Evolutionary conservation across 2,113 vertebrate species (phyloP).

Genomic region (Embiotoca jacksoni): DNA sequence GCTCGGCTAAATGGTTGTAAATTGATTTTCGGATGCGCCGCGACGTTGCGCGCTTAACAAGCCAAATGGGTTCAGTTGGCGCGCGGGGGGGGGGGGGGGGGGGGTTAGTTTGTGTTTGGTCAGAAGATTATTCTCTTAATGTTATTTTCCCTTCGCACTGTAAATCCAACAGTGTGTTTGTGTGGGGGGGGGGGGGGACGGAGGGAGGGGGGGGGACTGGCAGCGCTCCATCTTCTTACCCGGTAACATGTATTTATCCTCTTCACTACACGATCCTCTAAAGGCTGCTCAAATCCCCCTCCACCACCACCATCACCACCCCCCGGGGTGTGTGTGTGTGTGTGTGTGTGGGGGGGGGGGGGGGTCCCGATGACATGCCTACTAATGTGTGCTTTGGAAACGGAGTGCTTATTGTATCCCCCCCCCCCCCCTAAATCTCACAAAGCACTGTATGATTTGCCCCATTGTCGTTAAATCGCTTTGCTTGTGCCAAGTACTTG

Average conservation of each 20-base stretch:
- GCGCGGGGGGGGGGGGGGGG: slow-evolving; percentile 1
- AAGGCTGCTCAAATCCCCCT: slow-evolving; percentile 66
- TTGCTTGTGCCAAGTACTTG: slow-evolving; percentile 79
- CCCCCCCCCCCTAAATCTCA: slow-evolving; percentile 66
- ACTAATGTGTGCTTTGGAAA: slow-evolving; percentile 84
- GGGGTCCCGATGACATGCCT: slow-evolving; percentile 81
- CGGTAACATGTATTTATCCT: slow-evolving; percentile 83
- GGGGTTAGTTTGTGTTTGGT: slow-evolving; percentile 66
- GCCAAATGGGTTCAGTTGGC: slow-evolving; percentile 76
- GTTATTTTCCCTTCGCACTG: slow-evolving; percentile 59
- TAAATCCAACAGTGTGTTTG: slow-evolving; percentile 64
- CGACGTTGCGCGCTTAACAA: slow-evolving; percentile 69
- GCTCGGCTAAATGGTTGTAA: slow-evolving; percentile 69
- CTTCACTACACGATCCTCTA: slow-evolving; percentile 77
- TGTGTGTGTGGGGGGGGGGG: slow-evolving; percentile 56
- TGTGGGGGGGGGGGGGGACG: slow-evolving; percentile 54
- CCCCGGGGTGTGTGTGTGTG: slow-evolving; percentile 2
- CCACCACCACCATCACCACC: too few species aligned
- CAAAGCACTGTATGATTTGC: slow-evolving; percentile 83
- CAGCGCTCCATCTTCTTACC: slow-evolving; percentile 68
- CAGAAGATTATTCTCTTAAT: slow-evolving; percentile 74
- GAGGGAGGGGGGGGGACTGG: slow-evolving; percentile 64
- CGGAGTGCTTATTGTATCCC: slow-evolving; percentile 77
- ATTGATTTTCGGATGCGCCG: slow-evolving; percentile 77
- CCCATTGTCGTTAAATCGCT: slow-evolving; percentile 80